Evolutionary conservation across 2,888 invertebrate genomes (phyloP), one percentile per base, ranked within the genome.

Genomic region (Odontomyia ornata): DNA sequence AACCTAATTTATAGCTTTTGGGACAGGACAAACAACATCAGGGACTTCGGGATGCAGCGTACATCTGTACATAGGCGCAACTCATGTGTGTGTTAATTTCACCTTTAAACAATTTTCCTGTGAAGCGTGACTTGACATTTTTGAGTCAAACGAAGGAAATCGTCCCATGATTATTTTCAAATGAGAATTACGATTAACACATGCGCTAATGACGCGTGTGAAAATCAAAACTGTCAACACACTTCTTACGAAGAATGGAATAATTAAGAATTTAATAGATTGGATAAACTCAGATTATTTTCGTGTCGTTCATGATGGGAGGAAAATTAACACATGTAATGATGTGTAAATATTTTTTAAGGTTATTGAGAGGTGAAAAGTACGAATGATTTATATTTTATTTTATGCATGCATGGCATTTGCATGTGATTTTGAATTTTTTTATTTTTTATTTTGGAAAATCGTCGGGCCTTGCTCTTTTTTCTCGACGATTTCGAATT

Each of bases 131-230:
- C 62, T 21, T 21, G 21, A 30, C 9, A 65, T 65, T 36, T 18
- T 27, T 27, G 11, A 21, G 13, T 56, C 5, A 9, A n/a, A 5
- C 18, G 60, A 25, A 1, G 30, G 7, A 25, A n/a, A 28, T 64
- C 13, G 18, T 36, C 36, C 36, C 18, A 13, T 36, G 25, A 36
- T 73, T 15, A 13, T 72, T 18, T 36, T 5, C 5, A 60, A n/a
- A 21, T 36, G 60, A 57, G 36, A 73, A 60, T 73, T 60, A 73
- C 57, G 73, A 46, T 71, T 47, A 47, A 47, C 71, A 71, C 27
- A 47, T 71, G 71, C 27, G 18, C 47, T 15, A 71, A 71, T 71
- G 71, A 71, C 71, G 30, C 64, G 71, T 71, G 71, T 71, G 52
- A 71, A 52, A 47, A 52, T 71, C 30, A 64, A 64, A 64, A 64